phyloP scores from a whole-genome alignment of 1,140 invertebrate species.

The Diabrotica undecimpunctata region DNA sequence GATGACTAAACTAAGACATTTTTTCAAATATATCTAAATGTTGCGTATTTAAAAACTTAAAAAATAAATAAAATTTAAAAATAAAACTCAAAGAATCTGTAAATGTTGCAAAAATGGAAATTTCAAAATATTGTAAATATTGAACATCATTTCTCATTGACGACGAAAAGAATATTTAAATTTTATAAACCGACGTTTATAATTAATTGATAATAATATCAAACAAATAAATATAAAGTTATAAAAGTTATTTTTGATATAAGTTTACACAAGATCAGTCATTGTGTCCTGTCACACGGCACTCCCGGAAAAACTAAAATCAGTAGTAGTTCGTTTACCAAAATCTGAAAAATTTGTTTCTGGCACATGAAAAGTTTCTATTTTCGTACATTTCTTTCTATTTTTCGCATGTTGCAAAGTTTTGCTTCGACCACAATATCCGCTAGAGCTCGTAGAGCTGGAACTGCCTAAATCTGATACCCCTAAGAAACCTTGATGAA shows the following conservation, averaged over 20 bases:
- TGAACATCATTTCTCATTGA: background rate
- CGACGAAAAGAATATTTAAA: background rate
- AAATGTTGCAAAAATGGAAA: no score
- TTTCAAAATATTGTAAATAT: background rate
- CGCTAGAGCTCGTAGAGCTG: conserved; percentile 42
- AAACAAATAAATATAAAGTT: background rate
- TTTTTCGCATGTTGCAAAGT: conserved; percentile 43
- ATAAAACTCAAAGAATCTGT: no score
- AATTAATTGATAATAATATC: background rate
- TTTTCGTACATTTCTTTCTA: conserved; percentile 42
- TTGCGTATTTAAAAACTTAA: no score
- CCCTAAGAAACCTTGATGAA: conserved; percentile 44
- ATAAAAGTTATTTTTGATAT: background rate
- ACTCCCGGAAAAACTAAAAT: conserved; percentile 43
- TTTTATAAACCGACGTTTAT: background rate
- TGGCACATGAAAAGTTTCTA: conserved; percentile 44
- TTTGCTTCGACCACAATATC: conserved; percentile 43
- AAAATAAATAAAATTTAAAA: no score
- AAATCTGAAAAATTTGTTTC: conserved; percentile 43
- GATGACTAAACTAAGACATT: no score
- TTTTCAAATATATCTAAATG: no score
- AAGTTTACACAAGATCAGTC: conserved; percentile 6
- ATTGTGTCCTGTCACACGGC: conserved; percentile 42
- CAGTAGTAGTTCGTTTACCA: conserved; percentile 32
- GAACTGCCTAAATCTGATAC: conserved; percentile 41